These are phyloP conservation scores for Dermochelys coriacea DNA, from an alignment of 2,797 vertebrate genomes.

Conservation along the genomic window DNA sequence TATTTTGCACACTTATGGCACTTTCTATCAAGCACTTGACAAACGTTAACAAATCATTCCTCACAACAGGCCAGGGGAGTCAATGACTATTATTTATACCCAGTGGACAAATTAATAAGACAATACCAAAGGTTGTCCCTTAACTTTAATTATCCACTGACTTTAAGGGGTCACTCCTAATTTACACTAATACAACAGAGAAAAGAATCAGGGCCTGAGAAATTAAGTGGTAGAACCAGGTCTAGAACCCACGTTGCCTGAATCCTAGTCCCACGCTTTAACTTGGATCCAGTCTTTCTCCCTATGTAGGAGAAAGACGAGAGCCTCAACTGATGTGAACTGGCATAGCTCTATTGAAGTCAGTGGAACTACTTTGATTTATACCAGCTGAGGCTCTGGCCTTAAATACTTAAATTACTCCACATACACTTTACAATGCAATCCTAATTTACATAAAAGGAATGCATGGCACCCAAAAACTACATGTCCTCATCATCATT, in stretches of 20 bases:
- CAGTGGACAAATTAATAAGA: not conserved
- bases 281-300: not conserved
- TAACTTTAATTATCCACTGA: not conserved
- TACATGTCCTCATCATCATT: not conserved
- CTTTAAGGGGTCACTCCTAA: not conserved
- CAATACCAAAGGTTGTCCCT: not conserved
- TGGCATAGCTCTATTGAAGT: not conserved
- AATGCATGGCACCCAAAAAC: not conserved
- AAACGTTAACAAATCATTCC: not conserved
- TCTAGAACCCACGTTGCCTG: not conserved
- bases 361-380: not conserved
- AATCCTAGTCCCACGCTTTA: not conserved
- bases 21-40: not conserved
- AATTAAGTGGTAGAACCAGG: not conserved
- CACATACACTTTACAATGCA: not conserved
- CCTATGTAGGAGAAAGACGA: not conserved
- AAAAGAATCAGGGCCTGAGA: not conserved
- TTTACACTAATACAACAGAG: not conserved
- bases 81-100: not conserved
- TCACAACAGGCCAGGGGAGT: not conserved
- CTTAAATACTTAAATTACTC: not conserved
- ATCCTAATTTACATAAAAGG: not conserved
- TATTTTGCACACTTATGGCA: not conserved
- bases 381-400: not conserved
- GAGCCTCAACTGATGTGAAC: rapidly evolving